Percentiles rank a stretch among this genome's conserved stretches.
Conservation (phyloP, 2,888 invertebrate species). For the Tetanocera ferruginea region DNA sequence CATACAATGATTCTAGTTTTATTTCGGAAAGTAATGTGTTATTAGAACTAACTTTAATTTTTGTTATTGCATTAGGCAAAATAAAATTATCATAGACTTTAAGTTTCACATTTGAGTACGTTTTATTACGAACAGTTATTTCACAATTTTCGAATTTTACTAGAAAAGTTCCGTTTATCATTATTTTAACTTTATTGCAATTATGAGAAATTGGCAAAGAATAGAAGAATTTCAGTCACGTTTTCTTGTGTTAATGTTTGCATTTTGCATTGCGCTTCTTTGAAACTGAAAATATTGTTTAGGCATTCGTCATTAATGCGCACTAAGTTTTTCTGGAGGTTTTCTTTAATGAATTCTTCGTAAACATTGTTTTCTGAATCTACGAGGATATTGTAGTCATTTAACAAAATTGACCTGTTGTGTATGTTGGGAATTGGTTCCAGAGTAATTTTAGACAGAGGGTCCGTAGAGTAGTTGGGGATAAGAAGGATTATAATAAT, state of each 20-base stretch:
- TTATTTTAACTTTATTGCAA: slow-evolving; percentile 35
- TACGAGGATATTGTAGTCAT: slow-evolving; percentile 34
- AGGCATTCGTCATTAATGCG: slow-evolving; percentile 27
- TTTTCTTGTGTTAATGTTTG: slow-evolving; percentile 19
- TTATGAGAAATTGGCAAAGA: slow-evolving; percentile 33
- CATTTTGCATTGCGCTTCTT: slow-evolving; percentile 38
- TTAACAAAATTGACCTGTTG: slow-evolving; percentile 37
- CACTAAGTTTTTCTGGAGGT: slow-evolving; percentile 37
- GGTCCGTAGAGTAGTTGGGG: slow-evolving; percentile 28
- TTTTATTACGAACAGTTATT: too few species aligned
- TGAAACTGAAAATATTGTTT: slow-evolving; percentile 35
- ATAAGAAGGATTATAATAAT: slow-evolving; percentile 39
- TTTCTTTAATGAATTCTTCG: slow-evolving; percentile 29
- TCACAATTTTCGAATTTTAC: too few species aligned
- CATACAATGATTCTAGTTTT: too few species aligned
- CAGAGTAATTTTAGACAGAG: slow-evolving; percentile 36
- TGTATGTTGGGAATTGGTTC: slow-evolving; percentile 38
- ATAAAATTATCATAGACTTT: too few species aligned
- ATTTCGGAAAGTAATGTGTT: too few species aligned
- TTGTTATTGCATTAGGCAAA: too few species aligned
- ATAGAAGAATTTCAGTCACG: slow-evolving; percentile 36
- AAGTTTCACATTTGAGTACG: too few species aligned
- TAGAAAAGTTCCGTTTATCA: slow-evolving; percentile 37
- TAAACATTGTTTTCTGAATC: slow-evolving; percentile 36
- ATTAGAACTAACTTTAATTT: too few species aligned